Base-by-base conservation (phyloP, 1,140 invertebrate genomes). In the Saccostrea echinata region DNA sequence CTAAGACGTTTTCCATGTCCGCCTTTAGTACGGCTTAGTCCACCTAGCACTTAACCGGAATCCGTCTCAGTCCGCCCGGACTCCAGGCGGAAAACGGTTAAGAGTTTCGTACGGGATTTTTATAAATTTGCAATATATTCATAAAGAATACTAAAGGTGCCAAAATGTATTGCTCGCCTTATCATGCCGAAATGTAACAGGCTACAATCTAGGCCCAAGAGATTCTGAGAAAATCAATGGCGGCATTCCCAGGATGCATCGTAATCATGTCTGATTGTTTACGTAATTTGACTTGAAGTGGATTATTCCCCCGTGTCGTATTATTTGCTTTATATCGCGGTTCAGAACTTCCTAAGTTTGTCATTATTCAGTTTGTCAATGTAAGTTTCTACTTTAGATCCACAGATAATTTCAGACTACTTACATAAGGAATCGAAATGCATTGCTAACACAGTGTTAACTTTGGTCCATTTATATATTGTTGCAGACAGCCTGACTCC, bases 191-290 rank as follows among this genome's bases (percentile, higher is more conserved):
- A 8, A 21, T 33, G 68, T 24, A 76, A 9, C 68, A 16, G 27
- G 27, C 27, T 16, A 76, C 68, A 16, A 13, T 76, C 27, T 33
- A 18, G 27, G 11, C 68, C 68, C 68, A 27, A 33, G 68, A 76
- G 68, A 76, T 76, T 16, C 16, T 9, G 27, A 76, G 68, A 76
- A 61, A 76, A 76, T 76, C 68, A 76, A 76, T 76, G 68, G 68
- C 68, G 68, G 13, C 11, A 30, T 76, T 76, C 68, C 68, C 68
- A 27, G 27, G 68, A 76, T 33, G 27, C 68, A 76, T 9, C 11
- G 68, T 76, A 76, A 76, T 76, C 68, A 76, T 76, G 68, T 30
- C 68, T 24, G 68, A 76, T 76, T 76, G 68, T 76, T 76, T 76
- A 30, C 68, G 68, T 76, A 76, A 76, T 76, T 76, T 76, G 68